Conservation (phyloP, 1,140 invertebrate genomes). For the Vollenhovia emeryi region DNA sequence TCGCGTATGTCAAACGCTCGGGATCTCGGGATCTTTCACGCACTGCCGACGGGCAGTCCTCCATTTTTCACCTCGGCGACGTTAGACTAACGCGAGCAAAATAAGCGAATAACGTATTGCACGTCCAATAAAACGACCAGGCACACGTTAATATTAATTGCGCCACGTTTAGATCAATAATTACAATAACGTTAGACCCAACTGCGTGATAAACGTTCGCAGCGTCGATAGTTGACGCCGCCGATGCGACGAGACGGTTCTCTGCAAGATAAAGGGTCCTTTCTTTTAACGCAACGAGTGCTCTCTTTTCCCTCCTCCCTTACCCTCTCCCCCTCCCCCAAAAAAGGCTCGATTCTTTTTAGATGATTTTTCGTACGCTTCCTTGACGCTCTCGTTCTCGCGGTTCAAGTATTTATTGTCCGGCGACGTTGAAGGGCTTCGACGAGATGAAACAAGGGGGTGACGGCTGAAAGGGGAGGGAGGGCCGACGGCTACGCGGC, state of each 20-base stretch:
- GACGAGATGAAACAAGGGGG: constrained; percentile 54
- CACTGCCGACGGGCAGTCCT: background rate
- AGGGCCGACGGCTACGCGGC: constrained; percentile 57
- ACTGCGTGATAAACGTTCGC: background rate
- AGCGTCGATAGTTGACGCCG: background rate
- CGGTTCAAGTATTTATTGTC: constrained; percentile 64
- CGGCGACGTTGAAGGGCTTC: constrained; percentile 56
- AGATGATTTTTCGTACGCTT: constrained; percentile 24
- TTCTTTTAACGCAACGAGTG: background rate
- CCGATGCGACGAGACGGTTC: background rate
- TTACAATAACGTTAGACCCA: background rate
- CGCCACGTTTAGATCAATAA: background rate
- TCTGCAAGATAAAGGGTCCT: background rate
- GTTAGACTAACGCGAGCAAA: background rate
- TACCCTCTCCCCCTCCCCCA: background rate
- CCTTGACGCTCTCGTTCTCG: constrained; percentile 16
- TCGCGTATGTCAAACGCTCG: background rate
- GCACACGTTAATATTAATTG: background rate
- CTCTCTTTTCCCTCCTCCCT: background rate
- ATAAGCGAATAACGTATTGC: background rate
- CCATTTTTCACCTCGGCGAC: background rate
- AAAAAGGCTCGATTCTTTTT: constrained; percentile 39
- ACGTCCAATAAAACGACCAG: background rate
- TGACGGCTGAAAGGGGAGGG: constrained; percentile 31
- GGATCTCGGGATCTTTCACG: background rate